Evolutionary conservation across 2,888 invertebrate genomes (phyloP).

Genomic region (Suillia variegata): DNA sequence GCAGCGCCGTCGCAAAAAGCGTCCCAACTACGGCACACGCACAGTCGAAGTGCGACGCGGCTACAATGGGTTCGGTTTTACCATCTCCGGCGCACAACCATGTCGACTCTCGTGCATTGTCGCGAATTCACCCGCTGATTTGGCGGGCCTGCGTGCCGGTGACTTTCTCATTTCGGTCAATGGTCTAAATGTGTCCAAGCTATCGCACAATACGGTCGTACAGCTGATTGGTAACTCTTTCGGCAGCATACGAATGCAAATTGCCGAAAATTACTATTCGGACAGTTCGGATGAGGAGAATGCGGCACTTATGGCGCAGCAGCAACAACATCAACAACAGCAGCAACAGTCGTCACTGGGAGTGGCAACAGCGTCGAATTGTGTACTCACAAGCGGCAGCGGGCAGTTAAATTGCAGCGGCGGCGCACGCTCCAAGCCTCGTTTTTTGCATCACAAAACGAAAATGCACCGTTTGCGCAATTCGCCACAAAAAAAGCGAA

Average conservation of each 20-base stretch:
- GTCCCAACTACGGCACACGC: conserved; percentile 66
- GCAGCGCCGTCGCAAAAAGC: conserved; percentile 67
- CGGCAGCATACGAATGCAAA: conserved; percentile 81
- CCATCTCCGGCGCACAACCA: conserved; percentile 95
- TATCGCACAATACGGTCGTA: conserved; percentile 92
- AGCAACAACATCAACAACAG: conserved; percentile 34
- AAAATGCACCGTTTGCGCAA: conserved; percentile 65
- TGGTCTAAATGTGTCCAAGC: conserved; percentile 87
- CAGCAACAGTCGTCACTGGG: conserved; percentile 30
- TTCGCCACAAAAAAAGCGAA: conserved; percentile 64
- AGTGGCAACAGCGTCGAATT: not conserved
- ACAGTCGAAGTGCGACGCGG: conserved; percentile 83
- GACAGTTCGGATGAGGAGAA: conserved; percentile 83
- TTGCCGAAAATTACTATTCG: conserved; percentile 85
- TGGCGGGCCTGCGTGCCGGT: conserved; percentile 87
- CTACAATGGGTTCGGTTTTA: conserved; percentile 93
- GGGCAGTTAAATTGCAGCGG: conserved; percentile 31
- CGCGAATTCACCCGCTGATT: conserved; percentile 85
- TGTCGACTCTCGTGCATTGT: conserved; percentile 95
- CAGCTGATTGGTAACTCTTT: conserved; percentile 85
- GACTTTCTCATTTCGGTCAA: conserved; percentile 93
- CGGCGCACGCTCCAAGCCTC: conserved; percentile 50
- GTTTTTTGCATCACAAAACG: conserved; percentile 64
- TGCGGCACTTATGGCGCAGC: conserved; percentile 51
- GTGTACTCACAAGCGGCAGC: no score